Evolutionary conservation across 1,140 invertebrate genomes (phyloP).

Genomic region (Eriocheir sinensis): DNA sequence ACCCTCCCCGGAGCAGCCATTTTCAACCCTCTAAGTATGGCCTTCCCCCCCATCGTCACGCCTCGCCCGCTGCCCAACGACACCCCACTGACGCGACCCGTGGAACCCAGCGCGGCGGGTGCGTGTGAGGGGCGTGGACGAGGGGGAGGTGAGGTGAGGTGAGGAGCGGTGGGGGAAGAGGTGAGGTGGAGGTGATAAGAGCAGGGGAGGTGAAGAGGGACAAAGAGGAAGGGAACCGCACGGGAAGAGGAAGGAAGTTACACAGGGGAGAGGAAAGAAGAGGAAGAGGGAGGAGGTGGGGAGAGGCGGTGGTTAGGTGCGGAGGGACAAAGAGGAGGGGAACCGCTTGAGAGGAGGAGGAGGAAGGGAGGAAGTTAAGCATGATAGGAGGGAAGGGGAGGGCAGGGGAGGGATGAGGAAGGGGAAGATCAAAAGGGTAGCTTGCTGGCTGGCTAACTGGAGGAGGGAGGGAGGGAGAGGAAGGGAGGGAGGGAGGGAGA

Average conservation of each 20-base stretch:
- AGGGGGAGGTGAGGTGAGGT: background rate
- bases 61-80: background rate
- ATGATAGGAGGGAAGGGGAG: background rate
- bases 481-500: too few relatives aligned
- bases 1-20: background rate
- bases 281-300: background rate
- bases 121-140: background rate
- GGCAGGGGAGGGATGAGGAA: background rate
- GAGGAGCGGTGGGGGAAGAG: background rate
- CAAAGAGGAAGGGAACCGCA: background rate
- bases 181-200: constrained; percentile 1
- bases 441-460: too few relatives aligned
- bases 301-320: background rate
- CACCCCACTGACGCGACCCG: background rate
- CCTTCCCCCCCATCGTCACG: background rate
- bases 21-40: background rate
- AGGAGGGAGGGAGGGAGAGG: too few relatives aligned
- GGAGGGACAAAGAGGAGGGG: background rate
- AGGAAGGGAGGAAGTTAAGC: background rate
- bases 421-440: background rate
- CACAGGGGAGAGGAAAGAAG: background rate
- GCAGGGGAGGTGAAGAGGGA: background rate
- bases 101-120: background rate
- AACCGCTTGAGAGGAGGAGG: background rate
- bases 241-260: background rate